Base-by-base conservation (phyloP, 1,140 invertebrate genomes). In the Caerostris extrusa region DNA sequence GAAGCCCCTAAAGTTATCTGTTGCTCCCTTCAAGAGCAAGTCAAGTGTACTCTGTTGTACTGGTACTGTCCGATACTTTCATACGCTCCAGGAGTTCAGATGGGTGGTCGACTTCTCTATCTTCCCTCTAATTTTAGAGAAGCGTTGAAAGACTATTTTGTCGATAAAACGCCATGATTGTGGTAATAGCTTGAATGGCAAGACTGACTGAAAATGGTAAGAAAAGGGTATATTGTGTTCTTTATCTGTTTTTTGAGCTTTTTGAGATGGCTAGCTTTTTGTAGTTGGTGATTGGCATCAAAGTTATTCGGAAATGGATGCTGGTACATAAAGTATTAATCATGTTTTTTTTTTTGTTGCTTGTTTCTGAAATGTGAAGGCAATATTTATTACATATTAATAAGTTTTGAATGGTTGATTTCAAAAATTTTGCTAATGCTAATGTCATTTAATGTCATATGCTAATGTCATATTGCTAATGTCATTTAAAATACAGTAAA, bases 31-130 rank as follows among this genome's bases (percentile, higher is more conserved):
- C 34, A 64, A n/a, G 60, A n/a, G 14, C 53, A 90, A 90, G 88
- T 90, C 88, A 69, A 90, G 61, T 90, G 88, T 71, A 71, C 67
- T 69, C 53, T 90, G 88, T 90, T 71, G 88, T 90, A 90, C 88
- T 19, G 57, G 88, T 71, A 90, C 88, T 90, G 88, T 90, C 88
- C 60, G 50, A 90, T 34, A 53, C 55, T 50, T 60, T 90, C 34
- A 90, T 71, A 90, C 55, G 88, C 17, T 90, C 4, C 6, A 90
- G n/a, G 60, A 10, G 10, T 64, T 71, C 67, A 50, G 50, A 69
- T 71, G 61, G 50, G 53, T 69, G 61, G 50, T 34, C 88, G 60
- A 6, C 12, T n/a, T 50, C 14, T 10, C 64, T 71, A 56, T 55
- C 53, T 56, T 55, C 64, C 82, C 34, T 34, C 55, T 6, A 58